Evolutionary conservation across 2,113 vertebrate species (phyloP), one percentile per base, ranked within the genome.

Genomic region (Mormoops blainvillei): DNA sequence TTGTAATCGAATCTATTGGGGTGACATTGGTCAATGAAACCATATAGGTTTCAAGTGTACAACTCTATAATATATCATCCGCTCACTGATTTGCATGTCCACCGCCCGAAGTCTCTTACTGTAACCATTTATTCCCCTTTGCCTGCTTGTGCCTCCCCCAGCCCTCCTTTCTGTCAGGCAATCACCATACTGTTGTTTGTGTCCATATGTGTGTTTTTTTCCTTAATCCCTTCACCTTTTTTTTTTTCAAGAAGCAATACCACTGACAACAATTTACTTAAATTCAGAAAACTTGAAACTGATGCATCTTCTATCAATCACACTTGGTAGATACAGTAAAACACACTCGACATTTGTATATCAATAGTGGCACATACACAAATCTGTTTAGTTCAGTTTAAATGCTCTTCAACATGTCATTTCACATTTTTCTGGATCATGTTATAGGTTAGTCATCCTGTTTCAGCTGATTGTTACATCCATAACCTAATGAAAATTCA

Each of bases 251-350:
- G 95, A 65, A 97, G 93, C 0, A 10, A 98, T 98, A 97, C 95
- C 94, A 97, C 96, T 97, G 97, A 98, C 97, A 98, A 98, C 96
- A 98, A 98, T 98, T 98, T 98, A 97, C 97, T 98, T 98, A 98
- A 97, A 98, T 98, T 98, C 98, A 97, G 98, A 98, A 97, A 98
- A 98, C 98, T 98, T 98, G 98, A 98, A 98, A 98, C 97, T 95
- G 97, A 98, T 97, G 97, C 94, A 96, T 98, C 96, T 97, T 96
- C 98, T 98, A 98, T 98, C 98, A 98, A 97, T 98, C 98, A 98
- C 71, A 97, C 95, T 98, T 93, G 93, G 97, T 96, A 98, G 84
- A 93, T 97, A 97, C 58, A 97, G 97, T 93, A 97, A 98, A 98
- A 98, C 96, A 98, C 71, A 98, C 94, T 84, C 96, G 97, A 97